phyloP scores from a whole-genome alignment of 2,113 vertebrate genomes.

The Motacilla tschutschensis region DNA sequence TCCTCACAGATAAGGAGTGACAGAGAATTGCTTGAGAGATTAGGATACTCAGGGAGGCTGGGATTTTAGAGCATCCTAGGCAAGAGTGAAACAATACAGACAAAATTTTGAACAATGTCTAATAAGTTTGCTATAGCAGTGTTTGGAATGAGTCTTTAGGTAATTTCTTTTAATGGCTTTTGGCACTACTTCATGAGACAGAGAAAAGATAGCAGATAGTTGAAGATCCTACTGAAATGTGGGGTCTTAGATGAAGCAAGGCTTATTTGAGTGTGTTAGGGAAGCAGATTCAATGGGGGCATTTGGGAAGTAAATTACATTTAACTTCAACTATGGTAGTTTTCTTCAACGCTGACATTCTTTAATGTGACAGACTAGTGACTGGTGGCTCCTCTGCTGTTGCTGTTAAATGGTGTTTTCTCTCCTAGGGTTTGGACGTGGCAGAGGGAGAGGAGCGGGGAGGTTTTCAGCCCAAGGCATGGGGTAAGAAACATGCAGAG shows the following conservation, averaged over 20 bases:
- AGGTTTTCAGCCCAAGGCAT: constrained; percentile 93
- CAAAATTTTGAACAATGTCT: neutral
- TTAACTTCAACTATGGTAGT: neutral
- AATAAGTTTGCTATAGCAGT: neutral
- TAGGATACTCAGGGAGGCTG: neutral
- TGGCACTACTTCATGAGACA: neutral
- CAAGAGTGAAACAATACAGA: neutral
- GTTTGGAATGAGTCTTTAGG: neutral
- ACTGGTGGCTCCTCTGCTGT: neutral
- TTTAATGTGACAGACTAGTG: neutral
- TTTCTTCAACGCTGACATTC: neutral
- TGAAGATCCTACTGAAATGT: neutral
- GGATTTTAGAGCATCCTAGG: neutral
- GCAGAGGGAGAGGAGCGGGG: constrained; percentile 87
- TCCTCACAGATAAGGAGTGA: neutral
- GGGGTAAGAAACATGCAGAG: constrained; percentile 81
- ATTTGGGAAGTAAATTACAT: neutral
- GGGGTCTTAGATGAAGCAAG: neutral
- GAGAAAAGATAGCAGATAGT: neutral
- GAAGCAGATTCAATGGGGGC: neutral
- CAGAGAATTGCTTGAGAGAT: neutral
- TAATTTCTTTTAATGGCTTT: neutral
- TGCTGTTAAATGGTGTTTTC: constrained; percentile 59
- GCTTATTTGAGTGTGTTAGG: neutral
- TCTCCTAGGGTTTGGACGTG: constrained; percentile 82